Evolutionary conservation across 2,797 vertebrate genomes (phyloP).

Genomic region (Coendou prehensilis): DNA sequence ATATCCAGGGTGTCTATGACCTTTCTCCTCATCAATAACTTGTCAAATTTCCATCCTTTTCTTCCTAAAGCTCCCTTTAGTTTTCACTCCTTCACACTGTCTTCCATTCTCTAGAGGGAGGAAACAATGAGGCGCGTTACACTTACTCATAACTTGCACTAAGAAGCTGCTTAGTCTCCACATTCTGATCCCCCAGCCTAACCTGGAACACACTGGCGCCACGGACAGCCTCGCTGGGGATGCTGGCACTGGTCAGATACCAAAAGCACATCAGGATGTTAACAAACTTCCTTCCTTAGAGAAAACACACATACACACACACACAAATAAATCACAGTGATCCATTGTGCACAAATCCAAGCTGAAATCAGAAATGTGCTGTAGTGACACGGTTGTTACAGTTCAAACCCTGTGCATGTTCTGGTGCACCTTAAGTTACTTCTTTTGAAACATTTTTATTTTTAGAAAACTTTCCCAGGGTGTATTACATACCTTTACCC

Average conservation of each 20-base stretch:
- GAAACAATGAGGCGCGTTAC: conserved; percentile 6
- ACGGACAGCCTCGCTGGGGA: conserved; percentile 92
- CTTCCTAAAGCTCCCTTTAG: conserved; percentile 60
- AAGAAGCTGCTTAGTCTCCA: conserved; percentile 92
- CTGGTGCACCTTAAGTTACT: not conserved
- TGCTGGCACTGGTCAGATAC: conserved; percentile 94
- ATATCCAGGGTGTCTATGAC: conserved; percentile 33
- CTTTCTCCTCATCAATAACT: conserved; percentile 69
- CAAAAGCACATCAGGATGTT: conserved; percentile 97
- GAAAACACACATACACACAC: conserved; percentile 83
- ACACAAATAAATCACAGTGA: conserved; percentile 68
- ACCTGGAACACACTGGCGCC: conserved; percentile 92
- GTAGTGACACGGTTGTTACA: not conserved
- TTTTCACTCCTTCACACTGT: conserved; percentile 21
- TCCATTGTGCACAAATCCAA: conserved; percentile 9
- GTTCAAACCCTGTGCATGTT: not conserved
- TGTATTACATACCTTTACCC: not conserved
- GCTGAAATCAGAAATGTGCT: not conserved
- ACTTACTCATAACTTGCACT: conserved; percentile 97
- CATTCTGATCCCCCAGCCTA: conserved; percentile 89
- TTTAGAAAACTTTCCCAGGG: conserved; percentile 23
- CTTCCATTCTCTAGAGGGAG: conserved; percentile 60
- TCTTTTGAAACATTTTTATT: not conserved
- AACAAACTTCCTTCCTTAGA: conserved; percentile 95
- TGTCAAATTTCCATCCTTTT: conserved; percentile 52